Evolutionary conservation across 2,888 invertebrate genomes (phyloP).

Genomic region (Andrena minutula): DNA sequence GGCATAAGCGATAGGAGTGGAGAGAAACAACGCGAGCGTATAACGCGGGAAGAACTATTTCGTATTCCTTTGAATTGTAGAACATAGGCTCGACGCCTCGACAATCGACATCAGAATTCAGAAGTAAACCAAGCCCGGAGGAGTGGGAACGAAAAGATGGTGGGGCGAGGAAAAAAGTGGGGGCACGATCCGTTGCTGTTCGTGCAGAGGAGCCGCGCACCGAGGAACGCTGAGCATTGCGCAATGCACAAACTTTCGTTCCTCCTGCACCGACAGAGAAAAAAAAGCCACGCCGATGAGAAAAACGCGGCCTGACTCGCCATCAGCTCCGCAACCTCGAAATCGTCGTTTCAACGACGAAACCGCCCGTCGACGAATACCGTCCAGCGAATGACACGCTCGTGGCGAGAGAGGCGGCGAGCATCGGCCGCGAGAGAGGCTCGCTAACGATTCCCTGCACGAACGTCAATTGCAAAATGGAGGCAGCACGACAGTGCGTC

Average conservation of each 20-base stretch:
- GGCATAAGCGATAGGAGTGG: background rate
- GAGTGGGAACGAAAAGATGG: constrained; percentile 28
- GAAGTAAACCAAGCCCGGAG: constrained; percentile 19
- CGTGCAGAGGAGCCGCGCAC: constrained; percentile 72
- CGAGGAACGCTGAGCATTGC: constrained; percentile 80
- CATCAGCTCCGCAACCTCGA: background rate
- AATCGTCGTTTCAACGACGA: background rate
- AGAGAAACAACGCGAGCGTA: background rate
- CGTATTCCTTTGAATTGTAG: background rate
- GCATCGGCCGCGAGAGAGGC: constrained; percentile 30
- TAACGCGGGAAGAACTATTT: constrained; percentile 33
- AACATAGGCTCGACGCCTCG: background rate
- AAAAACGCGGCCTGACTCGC: constrained; percentile 31
- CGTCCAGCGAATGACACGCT: constrained; percentile 20
- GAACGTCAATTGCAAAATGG: constrained; percentile 78
- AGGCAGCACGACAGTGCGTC: constrained; percentile 65
- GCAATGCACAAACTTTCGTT: constrained; percentile 82
- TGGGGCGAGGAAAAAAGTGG: constrained; percentile 48
- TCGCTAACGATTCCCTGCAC: constrained; percentile 59
- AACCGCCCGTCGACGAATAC: background rate
- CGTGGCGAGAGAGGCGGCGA: constrained; percentile 17
- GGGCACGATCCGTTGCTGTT: constrained; percentile 71
- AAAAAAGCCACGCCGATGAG: constrained; percentile 43
- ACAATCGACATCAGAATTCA: background rate
- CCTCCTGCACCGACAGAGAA: constrained; percentile 65